Conservation (phyloP, 2,113 vertebrate genomes). For the Erinaceus europaeus region DNA sequence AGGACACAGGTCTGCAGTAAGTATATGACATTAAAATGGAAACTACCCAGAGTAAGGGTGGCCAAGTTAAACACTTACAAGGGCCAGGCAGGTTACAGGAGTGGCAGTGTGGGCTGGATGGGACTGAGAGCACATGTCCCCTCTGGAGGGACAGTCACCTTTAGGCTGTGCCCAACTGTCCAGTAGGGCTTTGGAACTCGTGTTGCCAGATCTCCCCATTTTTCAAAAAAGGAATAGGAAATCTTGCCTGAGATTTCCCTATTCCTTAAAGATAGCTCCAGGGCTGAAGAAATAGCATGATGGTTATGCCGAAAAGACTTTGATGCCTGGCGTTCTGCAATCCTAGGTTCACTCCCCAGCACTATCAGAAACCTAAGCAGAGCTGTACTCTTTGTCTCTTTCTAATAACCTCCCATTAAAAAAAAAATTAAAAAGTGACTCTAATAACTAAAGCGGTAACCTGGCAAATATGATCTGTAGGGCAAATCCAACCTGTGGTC, state of each 20-base stretch:
- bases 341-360: too few relatives aligned
- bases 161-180: accelerated
- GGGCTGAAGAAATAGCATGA: too few relatives aligned
- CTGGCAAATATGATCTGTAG: neutral
- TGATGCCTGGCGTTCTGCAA: too few relatives aligned
- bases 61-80: neutral
- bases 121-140: neutral
- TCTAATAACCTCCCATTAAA: too few relatives aligned
- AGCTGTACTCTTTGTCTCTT: too few relatives aligned
- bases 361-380: too few relatives aligned
- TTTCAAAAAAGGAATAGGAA: too few relatives aligned
- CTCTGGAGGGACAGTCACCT: neutral
- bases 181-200: neutral
- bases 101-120: accelerated
- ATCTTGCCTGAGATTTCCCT: neutral
- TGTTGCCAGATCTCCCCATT: neutral
- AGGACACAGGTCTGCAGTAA: neutral
- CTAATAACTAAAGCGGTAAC: neutral
- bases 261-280: too few relatives aligned
- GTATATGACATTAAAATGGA: neutral
- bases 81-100: neutral
- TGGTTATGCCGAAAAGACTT: too few relatives aligned
- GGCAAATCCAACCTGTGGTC: neutral
- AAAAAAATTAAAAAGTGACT: neutral
- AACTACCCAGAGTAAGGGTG: neutral